Percentiles rank a stretch among this genome's conserved stretches.
Conservation (phyloP, 2,797 vertebrate species). For the Channallabes apus region DNA sequence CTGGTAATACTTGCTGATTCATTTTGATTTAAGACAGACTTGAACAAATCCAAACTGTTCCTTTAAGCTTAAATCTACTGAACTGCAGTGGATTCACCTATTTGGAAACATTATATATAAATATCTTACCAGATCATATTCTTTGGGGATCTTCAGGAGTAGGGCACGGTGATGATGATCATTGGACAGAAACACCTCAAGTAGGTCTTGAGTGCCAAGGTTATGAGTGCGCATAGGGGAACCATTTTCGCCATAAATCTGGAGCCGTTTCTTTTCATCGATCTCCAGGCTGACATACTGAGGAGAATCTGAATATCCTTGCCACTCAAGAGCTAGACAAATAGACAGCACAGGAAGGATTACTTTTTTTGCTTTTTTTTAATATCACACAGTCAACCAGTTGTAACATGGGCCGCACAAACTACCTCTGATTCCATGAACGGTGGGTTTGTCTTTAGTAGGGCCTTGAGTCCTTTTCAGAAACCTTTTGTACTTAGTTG, state of each 20-base stretch:
- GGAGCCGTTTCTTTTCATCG: slow-evolving; percentile 75
- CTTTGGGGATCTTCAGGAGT: slow-evolving; percentile 88
- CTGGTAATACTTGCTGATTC: no score
- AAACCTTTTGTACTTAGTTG: slow-evolving; percentile 79
- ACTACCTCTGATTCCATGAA: slow-evolving; percentile 75
- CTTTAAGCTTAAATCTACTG: neutral
- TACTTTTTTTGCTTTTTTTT: slow-evolving; percentile 5
- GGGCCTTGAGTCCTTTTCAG: slow-evolving; percentile 72
- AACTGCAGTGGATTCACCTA: neutral
- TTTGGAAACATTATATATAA: neutral
- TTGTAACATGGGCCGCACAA: neutral
- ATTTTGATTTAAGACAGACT: no score
- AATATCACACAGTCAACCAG: neutral
- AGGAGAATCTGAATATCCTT: slow-evolving; percentile 71
- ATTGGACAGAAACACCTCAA: slow-evolving; percentile 80
- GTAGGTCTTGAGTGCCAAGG: slow-evolving; percentile 68
- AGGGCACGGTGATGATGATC: slow-evolving; percentile 76
- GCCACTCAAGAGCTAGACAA: slow-evolving; percentile 86
- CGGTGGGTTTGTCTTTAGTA: slow-evolving; percentile 56
- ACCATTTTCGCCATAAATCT: slow-evolving; percentile 76
- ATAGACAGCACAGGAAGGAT: slow-evolving; percentile 3
- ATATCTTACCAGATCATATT: slow-evolving; percentile 86
- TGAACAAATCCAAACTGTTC: no score
- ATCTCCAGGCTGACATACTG: slow-evolving; percentile 77
- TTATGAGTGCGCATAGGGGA: slow-evolving; percentile 75